These are phyloP conservation scores for Cryptocheilus praepositus DNA, from an alignment of 2,888 invertebrate species.

Conservation along the genomic window DNA sequence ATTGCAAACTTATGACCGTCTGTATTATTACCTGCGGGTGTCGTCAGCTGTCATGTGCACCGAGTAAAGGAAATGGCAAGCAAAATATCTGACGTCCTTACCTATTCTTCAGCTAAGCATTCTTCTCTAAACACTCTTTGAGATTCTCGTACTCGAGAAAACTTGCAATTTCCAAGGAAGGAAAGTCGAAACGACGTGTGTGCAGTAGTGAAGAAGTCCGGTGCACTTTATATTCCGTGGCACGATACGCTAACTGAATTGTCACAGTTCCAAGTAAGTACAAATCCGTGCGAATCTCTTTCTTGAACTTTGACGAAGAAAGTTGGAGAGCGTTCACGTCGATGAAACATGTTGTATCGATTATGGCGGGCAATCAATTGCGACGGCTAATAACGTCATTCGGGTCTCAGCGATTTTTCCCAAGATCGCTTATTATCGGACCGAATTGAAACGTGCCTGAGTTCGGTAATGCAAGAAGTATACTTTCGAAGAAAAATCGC, in stretches of 20 bases:
- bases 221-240: too few species aligned
- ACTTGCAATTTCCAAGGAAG: too few species aligned
- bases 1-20: conserved; percentile 61
- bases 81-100: too few species aligned
- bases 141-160: too few species aligned
- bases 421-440: conserved; percentile 50
- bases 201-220: too few species aligned
- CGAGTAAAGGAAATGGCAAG: conserved; percentile 6
- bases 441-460: conserved; percentile 49
- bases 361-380: conserved; percentile 57
- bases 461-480: conserved; percentile 18
- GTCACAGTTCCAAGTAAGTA: not conserved
- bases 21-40: conserved; percentile 27
- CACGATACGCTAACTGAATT: not conserved
- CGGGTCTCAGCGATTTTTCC: conserved; percentile 41
- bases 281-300: not conserved
- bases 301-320: not conserved
- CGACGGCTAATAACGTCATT: conserved; percentile 43
- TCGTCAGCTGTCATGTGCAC: conserved; percentile 28
- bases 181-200: too few species aligned
- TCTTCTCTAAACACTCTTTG: too few species aligned
- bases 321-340: not conserved
- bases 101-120: too few species aligned
- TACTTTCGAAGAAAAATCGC: not conserved
- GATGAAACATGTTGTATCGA: conserved; percentile 17